These are phyloP conservation scores for Serripes groenlandicus DNA, from an alignment of 2,888 invertebrate species.

Conservation along the genomic window DNA sequence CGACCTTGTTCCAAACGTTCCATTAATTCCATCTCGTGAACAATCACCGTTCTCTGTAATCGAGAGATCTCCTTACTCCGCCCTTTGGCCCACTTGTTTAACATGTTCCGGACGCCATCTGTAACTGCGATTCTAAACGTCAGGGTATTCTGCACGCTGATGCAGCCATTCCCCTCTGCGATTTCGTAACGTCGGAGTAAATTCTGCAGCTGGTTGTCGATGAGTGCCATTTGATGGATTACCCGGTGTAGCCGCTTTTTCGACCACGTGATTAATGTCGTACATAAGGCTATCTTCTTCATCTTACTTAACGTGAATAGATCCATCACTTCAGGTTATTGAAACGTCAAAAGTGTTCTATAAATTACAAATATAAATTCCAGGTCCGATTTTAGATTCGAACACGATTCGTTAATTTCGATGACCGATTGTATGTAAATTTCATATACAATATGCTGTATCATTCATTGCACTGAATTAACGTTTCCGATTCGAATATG, in stretches of 20 bases:
- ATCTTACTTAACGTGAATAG: background rate
- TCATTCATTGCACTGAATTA: no score
- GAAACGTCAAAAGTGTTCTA: no score
- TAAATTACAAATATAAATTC: no score
- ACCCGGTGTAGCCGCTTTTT: slow-evolving; percentile 1
- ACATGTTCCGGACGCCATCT: slow-evolving; percentile 46
- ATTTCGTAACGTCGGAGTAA: slow-evolving; percentile 26
- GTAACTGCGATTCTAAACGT: slow-evolving; percentile 34
- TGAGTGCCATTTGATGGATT: background rate
- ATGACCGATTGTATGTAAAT: no score
- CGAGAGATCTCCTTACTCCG: slow-evolving; percentile 12
- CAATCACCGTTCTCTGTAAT: slow-evolving; percentile 12
- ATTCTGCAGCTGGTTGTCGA: slow-evolving; percentile 10
- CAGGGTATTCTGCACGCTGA: slow-evolving; percentile 18
- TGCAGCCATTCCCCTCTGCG: slow-evolving; percentile 5
- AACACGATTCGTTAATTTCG: no score
- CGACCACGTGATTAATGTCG: background rate
- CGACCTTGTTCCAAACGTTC: no score
- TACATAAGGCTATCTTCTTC: background rate
- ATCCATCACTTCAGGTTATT: background rate
- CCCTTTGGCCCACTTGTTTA: slow-evolving; percentile 25
- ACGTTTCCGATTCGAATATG: no score
- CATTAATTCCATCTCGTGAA: background rate
- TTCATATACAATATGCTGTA: no score
- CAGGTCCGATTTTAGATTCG: no score